A percentile compares a stretch with the other conserved stretches of the same genome.
Conservation (phyloP, 1,140 invertebrate species). For the Mizuhopecten yessoensis region DNA sequence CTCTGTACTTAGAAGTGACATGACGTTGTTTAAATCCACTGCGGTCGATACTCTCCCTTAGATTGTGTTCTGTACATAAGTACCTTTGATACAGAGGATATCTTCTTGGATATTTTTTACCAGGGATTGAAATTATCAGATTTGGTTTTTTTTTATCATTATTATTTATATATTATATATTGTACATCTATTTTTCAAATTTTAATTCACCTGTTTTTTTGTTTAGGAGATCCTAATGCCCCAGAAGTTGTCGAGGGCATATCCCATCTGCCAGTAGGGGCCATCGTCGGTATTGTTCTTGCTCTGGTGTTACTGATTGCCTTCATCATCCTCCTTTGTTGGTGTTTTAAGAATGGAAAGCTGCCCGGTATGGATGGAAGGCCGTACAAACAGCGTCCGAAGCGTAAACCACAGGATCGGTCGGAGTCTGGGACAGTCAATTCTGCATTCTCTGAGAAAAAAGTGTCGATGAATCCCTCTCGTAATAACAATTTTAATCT, state of each 20-base stretch:
- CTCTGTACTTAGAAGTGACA: no score
- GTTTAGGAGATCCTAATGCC: slow-evolving; percentile 58
- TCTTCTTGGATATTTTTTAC: no score
- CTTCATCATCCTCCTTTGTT: slow-evolving; percentile 57
- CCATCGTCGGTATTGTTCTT: slow-evolving; percentile 60
- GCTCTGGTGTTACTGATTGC: slow-evolving; percentile 53
- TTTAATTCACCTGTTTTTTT: slow-evolving; percentile 59
- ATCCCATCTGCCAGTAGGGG: slow-evolving; percentile 54
- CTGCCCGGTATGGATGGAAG: slow-evolving; percentile 51
- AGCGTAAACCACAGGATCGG: neutral
- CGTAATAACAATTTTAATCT: slow-evolving; percentile 55
- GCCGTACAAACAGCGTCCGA: neutral
- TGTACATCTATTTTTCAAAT: neutral
- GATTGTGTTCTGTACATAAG: no score
- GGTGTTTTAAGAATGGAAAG: slow-evolving; percentile 58
- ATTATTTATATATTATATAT: neutral
- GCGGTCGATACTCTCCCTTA: no score
- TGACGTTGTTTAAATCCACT: no score
- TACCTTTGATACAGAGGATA: no score
- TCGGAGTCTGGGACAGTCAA: neutral
- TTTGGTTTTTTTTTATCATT: no score
- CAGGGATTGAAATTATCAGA: no score
- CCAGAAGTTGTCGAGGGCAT: slow-evolving; percentile 51
- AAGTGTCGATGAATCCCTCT: slow-evolving; percentile 49
- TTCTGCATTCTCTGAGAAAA: slow-evolving; percentile 27